A percentile compares a stretch with the other conserved stretches of the same genome.
These are phyloP conservation scores for Drosophila malerkotliana DNA, from an alignment of 1,140 invertebrate genomes.

Conservation along the genomic window DNA sequence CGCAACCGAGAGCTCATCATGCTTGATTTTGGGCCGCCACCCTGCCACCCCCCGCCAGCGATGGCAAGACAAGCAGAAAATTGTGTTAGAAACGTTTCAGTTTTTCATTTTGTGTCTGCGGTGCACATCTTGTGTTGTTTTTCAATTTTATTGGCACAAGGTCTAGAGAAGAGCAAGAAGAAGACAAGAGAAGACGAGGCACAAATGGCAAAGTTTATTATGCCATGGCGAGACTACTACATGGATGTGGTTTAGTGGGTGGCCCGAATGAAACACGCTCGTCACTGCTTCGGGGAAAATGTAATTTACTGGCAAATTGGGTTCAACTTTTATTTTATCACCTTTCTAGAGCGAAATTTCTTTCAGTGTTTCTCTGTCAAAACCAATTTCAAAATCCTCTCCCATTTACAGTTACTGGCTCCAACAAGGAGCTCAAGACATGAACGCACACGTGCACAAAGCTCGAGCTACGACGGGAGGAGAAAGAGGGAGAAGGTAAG, in stretches of 20 bases:
- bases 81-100: slow-evolving; percentile 34
- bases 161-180: slow-evolving; percentile 41
- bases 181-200: slow-evolving; percentile 25
- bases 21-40: slow-evolving; percentile 15
- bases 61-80: slow-evolving; percentile 31
- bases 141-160: slow-evolving; percentile 70
- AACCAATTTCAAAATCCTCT: no score
- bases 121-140: slow-evolving; percentile 38
- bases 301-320: background rate
- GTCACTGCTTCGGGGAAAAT: background rate
- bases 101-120: slow-evolving; percentile 20
- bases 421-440: slow-evolving; percentile 6
- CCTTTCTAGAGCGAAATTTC: background rate
- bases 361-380: background rate
- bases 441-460: slow-evolving; percentile 48
- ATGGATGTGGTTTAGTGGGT: slow-evolving; percentile 2
- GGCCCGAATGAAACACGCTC: background rate
- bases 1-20: slow-evolving; percentile 36
- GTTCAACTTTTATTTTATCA: no score
- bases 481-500: background rate
- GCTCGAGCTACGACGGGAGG: background rate
- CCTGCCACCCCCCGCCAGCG: slow-evolving; percentile 1
- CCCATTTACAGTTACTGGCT: slow-evolving; percentile 14
- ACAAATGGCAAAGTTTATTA: slow-evolving; percentile 55
- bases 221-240: slow-evolving; percentile 18